Evolutionary conservation across 2,888 invertebrate species (phyloP).

Genomic region (Priocnemis perturbator): DNA sequence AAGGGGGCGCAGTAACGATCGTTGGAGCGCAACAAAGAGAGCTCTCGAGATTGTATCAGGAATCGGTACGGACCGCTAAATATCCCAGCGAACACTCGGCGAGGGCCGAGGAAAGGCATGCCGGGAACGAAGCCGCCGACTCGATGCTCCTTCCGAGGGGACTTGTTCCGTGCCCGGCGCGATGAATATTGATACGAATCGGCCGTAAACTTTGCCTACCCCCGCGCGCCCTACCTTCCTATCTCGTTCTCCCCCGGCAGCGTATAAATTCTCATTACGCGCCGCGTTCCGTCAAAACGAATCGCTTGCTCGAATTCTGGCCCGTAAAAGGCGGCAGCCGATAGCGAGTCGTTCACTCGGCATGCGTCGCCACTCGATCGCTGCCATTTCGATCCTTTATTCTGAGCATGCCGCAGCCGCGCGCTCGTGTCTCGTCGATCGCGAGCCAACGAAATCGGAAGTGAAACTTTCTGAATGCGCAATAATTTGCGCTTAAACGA

Average conservation of each 20-base stretch:
- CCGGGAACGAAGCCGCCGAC: background rate
- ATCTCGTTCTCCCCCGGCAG: too few relatives aligned
- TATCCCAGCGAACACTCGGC: background rate
- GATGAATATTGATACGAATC: slow-evolving; percentile 27
- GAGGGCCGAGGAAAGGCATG: too few relatives aligned
- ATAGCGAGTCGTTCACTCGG: too few relatives aligned
- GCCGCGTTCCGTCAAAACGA: background rate
- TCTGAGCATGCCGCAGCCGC: background rate
- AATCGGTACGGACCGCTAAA: too few relatives aligned
- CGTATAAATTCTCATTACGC: background rate
- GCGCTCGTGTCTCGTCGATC: background rate
- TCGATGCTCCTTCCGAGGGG: slow-evolving; percentile 16
- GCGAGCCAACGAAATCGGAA: background rate
- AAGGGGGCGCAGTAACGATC: too few relatives aligned
- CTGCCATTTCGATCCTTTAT: background rate
- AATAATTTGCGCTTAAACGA: too few relatives aligned
- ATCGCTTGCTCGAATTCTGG: background rate
- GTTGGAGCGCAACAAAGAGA: too few relatives aligned
- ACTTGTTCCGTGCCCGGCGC: slow-evolving; percentile 13
- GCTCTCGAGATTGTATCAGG: too few relatives aligned
- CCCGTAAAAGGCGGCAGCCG: background rate
- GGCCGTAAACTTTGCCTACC: slow-evolving; percentile 16
- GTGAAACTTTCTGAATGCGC: slow-evolving; percentile 1
- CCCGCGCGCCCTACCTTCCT: too few relatives aligned
- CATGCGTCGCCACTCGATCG: background rate